Evolutionary conservation across 1,140 invertebrate species (phyloP).

Genomic region (Magallana gigas): DNA sequence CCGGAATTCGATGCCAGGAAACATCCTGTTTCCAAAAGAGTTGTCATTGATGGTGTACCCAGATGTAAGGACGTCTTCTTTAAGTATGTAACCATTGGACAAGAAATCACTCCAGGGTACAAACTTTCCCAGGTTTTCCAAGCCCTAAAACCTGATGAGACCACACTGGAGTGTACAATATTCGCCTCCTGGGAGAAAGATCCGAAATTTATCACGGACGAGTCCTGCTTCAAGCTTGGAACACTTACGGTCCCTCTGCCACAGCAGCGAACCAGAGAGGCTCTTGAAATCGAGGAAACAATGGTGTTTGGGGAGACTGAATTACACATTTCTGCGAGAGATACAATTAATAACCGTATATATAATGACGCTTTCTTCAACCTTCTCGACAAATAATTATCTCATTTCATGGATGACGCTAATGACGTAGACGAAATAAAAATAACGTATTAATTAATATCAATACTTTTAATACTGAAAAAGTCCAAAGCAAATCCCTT

Average conservation of each 20-base stretch:
- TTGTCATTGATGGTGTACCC: conserved; percentile 37
- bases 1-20: conserved; percentile 38
- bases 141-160: conserved; percentile 45
- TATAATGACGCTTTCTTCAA: conserved; percentile 38
- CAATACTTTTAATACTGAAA: no score
- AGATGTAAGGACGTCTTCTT: conserved; percentile 54
- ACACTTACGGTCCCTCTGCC: conserved; percentile 45
- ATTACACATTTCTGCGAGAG: conserved; percentile 42
- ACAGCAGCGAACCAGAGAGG: background rate
- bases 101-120: conserved; percentile 33
- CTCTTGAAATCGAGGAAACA: conserved; percentile 50
- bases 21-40: conserved; percentile 46
- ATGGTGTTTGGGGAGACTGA: conserved; percentile 55
- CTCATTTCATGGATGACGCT: no score
- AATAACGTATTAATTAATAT: no score
- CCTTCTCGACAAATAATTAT: background rate
- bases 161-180: conserved; percentile 49
- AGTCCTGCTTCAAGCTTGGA: conserved; percentile 40
- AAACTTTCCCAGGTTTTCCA: conserved; percentile 46
- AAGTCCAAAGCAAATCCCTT: no score
- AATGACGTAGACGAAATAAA: no score
- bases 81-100: conserved; percentile 46
- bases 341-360: background rate
- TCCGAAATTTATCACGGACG: conserved; percentile 45
- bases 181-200: conserved; percentile 44